Conservation (phyloP, 2,797 vertebrate species). For the Falco rusticolus region DNA sequence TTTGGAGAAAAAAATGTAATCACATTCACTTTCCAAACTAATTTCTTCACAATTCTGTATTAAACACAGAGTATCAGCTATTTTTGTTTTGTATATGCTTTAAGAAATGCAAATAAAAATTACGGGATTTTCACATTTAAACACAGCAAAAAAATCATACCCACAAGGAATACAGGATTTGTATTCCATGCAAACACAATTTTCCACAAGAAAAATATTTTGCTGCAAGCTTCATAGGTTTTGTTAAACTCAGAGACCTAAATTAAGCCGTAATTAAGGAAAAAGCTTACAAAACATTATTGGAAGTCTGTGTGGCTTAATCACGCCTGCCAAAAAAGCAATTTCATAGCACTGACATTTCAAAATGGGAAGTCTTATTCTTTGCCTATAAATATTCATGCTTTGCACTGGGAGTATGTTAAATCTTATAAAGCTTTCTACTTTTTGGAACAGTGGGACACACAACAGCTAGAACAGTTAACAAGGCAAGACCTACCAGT, state of each 20-base stretch:
- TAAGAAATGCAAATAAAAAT: background rate
- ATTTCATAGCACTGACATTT: constrained; percentile 41
- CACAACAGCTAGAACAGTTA: constrained; percentile 22
- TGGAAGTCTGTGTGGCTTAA: constrained; percentile 25
- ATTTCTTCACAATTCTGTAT: constrained; percentile 3
- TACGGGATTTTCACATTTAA: background rate
- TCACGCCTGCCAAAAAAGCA: constrained; percentile 7
- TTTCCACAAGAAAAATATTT: constrained; percentile 33
- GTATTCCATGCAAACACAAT: background rate
- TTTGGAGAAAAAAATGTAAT: background rate
- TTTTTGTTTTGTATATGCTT: background rate
- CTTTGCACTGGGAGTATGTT: constrained; percentile 22
- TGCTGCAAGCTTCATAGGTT: background rate
- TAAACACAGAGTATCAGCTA: background rate
- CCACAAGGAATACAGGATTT: background rate
- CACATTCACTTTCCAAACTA: background rate
- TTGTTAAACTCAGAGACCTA: constrained; percentile 18
- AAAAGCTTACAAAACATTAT: constrained; percentile 39
- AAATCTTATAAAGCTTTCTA: background rate
- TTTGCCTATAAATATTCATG: constrained; percentile 50
- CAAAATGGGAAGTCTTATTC: constrained; percentile 34
- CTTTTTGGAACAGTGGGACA: background rate
- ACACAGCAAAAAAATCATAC: background rate
- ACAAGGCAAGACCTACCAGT: background rate
- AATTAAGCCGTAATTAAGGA: constrained; percentile 46